These are phyloP conservation scores for Papilio protenor DNA, from an alignment of 2,888 invertebrate genomes.

Conservation along the genomic window DNA sequence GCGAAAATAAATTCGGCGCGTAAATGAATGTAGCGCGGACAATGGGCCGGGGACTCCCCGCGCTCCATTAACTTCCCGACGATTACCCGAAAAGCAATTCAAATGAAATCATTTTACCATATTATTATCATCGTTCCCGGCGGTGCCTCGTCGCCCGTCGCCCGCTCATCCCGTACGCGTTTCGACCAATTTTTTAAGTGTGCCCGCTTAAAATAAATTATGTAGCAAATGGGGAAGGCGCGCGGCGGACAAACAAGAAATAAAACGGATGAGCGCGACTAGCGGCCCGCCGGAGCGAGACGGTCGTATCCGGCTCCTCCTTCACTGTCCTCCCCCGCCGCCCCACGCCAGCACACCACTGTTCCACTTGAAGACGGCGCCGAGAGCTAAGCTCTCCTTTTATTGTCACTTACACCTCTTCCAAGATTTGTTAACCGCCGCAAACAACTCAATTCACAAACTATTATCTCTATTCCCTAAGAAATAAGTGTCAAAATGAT, in stretches of 20 bases:
- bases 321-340: constrained; percentile 47
- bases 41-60: constrained; percentile 67
- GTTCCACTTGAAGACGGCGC: constrained; percentile 81
- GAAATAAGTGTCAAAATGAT: constrained; percentile 53
- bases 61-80: constrained; percentile 74
- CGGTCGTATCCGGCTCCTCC: constrained; percentile 61
- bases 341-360: constrained; percentile 47
- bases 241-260: constrained; percentile 78
- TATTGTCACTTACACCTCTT: constrained; percentile 82
- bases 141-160: constrained; percentile 70
- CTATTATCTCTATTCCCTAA: constrained; percentile 50
- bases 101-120: constrained; percentile 82
- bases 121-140: constrained; percentile 76
- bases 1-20: constrained; percentile 69
- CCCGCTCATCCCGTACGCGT: constrained; percentile 70
- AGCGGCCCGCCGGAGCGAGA: constrained; percentile 66
- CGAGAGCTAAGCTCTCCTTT: constrained; percentile 81
- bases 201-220: constrained; percentile 82
- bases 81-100: constrained; percentile 72
- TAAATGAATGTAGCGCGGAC: constrained; percentile 73
- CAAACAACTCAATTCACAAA: constrained; percentile 48
- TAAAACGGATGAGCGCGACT: constrained; percentile 75
- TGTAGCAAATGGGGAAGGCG: constrained; percentile 76
- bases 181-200: constrained; percentile 82
- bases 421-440: constrained; percentile 72